Conservation (phyloP, 2,113 vertebrate species). For the Zapus hudsonius region DNA sequence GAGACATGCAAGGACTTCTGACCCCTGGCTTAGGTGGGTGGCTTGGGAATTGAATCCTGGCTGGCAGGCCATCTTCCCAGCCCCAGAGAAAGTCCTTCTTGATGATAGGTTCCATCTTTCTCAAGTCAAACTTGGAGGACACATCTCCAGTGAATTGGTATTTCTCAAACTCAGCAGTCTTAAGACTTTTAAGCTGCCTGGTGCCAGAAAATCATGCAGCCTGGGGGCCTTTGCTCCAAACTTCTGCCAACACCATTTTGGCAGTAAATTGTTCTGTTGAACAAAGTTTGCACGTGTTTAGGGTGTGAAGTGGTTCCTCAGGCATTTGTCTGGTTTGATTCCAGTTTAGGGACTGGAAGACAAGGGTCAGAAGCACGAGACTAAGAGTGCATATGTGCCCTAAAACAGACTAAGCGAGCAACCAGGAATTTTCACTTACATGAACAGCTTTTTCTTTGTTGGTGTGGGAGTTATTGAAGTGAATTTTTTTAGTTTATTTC, state of each 20-base stretch:
- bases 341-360: conserved; percentile 64
- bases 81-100: conserved; percentile 41
- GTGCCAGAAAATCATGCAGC: conserved; percentile 73
- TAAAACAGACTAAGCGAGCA: conserved; percentile 27
- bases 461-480: conserved; percentile 39
- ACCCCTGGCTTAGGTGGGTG: too few relatives aligned
- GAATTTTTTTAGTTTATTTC: conserved; percentile 27
- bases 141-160: conserved; percentile 54
- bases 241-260: conserved; percentile 79
- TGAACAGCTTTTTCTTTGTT: conserved; percentile 47
- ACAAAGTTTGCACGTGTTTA: conserved; percentile 81
- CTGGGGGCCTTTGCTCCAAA: conserved; percentile 75
- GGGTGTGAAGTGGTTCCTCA: conserved; percentile 76
- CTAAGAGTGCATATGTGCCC: conserved; percentile 13
- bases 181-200: conserved; percentile 66
- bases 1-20: too few relatives aligned
- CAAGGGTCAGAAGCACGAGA: conserved; percentile 59
- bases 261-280: conserved; percentile 79
- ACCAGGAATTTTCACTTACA: conserved; percentile 59
- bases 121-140: conserved; percentile 49
- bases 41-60: too few relatives aligned
- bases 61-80: too few relatives aligned
- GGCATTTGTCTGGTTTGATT: conserved; percentile 73
- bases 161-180: conserved; percentile 64
- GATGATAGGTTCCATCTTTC: conserved; percentile 48